Base-by-base conservation (phyloP, 2,797 vertebrate species). In the Iguana delicatissima region DNA sequence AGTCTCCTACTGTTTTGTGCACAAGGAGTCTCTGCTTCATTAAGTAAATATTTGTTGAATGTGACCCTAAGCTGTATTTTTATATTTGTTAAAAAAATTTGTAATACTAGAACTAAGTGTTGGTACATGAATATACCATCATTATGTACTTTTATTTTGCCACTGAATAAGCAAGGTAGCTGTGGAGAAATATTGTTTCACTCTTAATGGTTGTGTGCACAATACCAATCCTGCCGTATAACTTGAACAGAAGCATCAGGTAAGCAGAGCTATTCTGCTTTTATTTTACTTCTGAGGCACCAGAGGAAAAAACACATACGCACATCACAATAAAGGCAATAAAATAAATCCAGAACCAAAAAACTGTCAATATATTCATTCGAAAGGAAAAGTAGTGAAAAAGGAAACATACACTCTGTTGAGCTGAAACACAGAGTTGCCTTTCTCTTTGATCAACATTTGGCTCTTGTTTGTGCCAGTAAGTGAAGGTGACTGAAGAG, bases 391-490 rank as follows among this genome's bases (percentile, higher is more conserved):
- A 85, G n/a, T 9, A 12, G 3, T 32, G 2, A 87, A 85, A 90
- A 67, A 76, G 29, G n/a, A 74, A 93, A 95, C 97, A 95, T 97
- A 99, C 99, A 96, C 97, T 91, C 89, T 88, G 94, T 92, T 98
- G 96, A 84, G 97, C 97, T 89, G 98, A 98, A 92, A 97, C 97
- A 88, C 99, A 99, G 83, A 98, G 94, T 0, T 96, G 93, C 80
- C 93, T 95, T 91, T 95, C 95, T 8, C 95, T 96, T 90, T 96
- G 95, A 87, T 96, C 97, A 93, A 96, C 95, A 76, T 96, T 96
- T 74, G 98, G 99, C 29, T 99, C 98, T 92, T 98, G 96, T 89
- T 95, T 97, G 90, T 98, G 96, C 99, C 99, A 99, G 64, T 97
- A 96, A 74, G 98, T 98, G 87, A 99, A 97, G 83, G 96, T 97